Evolutionary conservation across 2,113 vertebrate species (phyloP), one percentile per base, ranked within the genome.

Genomic region (Dipodomys stephensi): DNA sequence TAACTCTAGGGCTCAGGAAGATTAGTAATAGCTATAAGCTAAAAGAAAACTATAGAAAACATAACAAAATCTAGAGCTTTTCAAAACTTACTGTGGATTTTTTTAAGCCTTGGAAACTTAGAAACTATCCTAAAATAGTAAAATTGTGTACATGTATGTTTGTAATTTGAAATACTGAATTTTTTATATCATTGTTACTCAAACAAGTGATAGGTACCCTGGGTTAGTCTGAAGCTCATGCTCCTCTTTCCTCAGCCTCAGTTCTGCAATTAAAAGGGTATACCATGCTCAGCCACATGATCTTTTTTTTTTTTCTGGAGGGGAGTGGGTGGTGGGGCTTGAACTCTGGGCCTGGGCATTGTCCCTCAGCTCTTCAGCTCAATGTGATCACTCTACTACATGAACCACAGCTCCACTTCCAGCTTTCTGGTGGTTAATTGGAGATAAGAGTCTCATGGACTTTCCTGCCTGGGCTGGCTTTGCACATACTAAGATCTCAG

Each of bases 1-100:
- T 49, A 87, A 60, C 25, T 93, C 2, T 72, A 73, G 79, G 23
- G 13, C 5, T 16, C 80, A 85, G 23, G 64, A 8, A 92, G 9
- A 88, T 60, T 19, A 86, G 19, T 25, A 84, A 74, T 44, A 65
- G 79, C 78, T 71, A 71, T 60, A 86, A 74, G 19, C 15, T 67
- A 39, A 87, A 57, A 78, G 44, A 91, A 91, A 93, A 71, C 11
- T 44, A 2, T 25, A 74, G 71, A 71, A 65, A 91, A 93, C 22
- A 25, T 44, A 64, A 79, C 4, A 57, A 79, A 92, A 88, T 88
- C 35, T 94, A 53, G 28, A 92, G 15, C 49, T 84, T 90, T 83
- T 60, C 30, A 87, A 49, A 28, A 25, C 6, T 30, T 88, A 82
- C 64, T 82, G 27, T 84, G n/a, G 27, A 64, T 23, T 53, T 23